Percentiles rank a stretch among this genome's conserved stretches.
Evolutionary conservation across 2,888 invertebrate genomes (phyloP).

Genomic region (Gymnocheta viridis): DNA sequence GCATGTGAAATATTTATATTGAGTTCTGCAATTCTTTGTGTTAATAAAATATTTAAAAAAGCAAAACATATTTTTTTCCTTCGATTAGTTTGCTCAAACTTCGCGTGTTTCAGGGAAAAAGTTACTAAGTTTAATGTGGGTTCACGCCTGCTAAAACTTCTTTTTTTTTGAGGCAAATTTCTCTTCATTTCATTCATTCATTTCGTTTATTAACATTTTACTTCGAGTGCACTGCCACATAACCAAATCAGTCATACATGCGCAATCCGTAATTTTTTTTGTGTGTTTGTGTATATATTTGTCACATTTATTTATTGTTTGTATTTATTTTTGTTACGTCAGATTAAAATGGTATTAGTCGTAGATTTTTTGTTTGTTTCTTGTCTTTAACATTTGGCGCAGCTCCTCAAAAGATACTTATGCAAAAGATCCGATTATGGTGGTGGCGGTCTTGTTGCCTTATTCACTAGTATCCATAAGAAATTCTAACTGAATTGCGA

Average conservation of each 20-base stretch:
- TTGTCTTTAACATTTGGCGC: constrained; percentile 47
- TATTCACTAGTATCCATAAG: not conserved
- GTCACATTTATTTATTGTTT: constrained; percentile 50
- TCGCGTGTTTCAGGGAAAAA: too few species aligned
- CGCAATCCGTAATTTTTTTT: not conserved
- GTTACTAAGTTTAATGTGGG: too few species aligned
- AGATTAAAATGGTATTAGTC: constrained; percentile 52
- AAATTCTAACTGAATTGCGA: constrained; percentile 21
- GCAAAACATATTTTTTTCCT: too few species aligned
- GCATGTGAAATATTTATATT: too few species aligned
- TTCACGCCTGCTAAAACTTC: too few species aligned
- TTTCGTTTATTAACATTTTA: not conserved
- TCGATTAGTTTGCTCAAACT: too few species aligned
- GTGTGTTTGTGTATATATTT: not conserved
- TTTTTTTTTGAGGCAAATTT: too few species aligned
- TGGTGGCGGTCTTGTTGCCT: constrained; percentile 41
- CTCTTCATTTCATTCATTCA: not conserved
- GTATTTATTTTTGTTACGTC: constrained; percentile 63
- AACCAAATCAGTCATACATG: not conserved
- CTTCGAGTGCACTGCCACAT: not conserved
- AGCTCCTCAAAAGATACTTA: constrained; percentile 62
- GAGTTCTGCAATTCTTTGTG: too few species aligned
- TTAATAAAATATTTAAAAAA: too few species aligned
- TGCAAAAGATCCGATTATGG: constrained; percentile 36
- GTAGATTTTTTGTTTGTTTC: constrained; percentile 40